Evolutionary conservation across 2,113 vertebrate species (phyloP).

Genomic region (Tapirus terrestris): DNA sequence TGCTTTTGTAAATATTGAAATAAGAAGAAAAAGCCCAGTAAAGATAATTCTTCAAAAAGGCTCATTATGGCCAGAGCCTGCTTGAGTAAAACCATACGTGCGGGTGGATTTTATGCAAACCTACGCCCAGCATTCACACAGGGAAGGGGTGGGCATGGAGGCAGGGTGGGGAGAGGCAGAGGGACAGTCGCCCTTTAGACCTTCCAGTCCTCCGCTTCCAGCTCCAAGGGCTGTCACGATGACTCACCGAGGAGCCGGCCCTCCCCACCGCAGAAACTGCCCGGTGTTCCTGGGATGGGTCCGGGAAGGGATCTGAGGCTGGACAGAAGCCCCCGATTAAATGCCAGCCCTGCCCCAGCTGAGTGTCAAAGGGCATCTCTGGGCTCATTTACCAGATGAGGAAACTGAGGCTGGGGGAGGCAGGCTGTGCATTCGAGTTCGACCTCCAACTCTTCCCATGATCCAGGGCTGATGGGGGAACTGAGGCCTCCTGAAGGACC

Average conservation of each 20-base stretch:
- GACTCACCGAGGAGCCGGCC: neutral
- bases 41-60: neutral
- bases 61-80: rapidly evolving
- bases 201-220: neutral
- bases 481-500: neutral
- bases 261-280: rapidly evolving
- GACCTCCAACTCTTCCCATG: neutral
- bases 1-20: neutral
- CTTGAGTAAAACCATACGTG: too few species aligned
- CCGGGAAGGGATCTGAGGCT: neutral
- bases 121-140: rapidly evolving
- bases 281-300: rapidly evolving
- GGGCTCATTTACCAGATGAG: neutral
- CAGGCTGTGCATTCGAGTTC: rapidly evolving
- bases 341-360: too few species aligned
- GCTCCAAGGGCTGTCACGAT: neutral
- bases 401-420: neutral
- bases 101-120: neutral
- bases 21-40: neutral
- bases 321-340: neutral
- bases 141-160: neutral
- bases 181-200: rapidly evolving
- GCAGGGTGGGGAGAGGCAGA: neutral
- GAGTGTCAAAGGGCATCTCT: neutral
- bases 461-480: neutral